A percentile compares a stretch with the other conserved stretches of the same genome.
Conservation (phyloP, 2,113 vertebrate genomes). For the Tychaedon coryphoeus region DNA sequence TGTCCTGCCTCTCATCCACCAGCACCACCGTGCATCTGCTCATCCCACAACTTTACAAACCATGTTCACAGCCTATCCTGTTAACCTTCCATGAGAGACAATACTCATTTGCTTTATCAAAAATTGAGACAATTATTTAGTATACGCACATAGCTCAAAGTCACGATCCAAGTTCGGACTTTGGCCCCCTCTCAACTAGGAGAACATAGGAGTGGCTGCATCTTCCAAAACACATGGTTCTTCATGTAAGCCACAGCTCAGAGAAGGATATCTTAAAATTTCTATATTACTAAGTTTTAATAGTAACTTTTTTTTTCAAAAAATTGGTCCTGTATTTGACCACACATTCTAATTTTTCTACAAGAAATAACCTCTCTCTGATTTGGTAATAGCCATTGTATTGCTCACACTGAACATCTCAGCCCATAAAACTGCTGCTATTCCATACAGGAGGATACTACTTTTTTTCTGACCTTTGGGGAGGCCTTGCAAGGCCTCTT, state of each 20-base stretch:
- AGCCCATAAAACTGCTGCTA: neutral
- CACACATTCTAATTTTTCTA: neutral
- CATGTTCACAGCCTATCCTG: neutral
- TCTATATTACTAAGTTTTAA: neutral
- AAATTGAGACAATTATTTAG: rapidly evolving
- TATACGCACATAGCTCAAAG: neutral
- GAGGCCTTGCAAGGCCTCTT: neutral
- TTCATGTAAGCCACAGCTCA: neutral
- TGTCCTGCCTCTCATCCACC: neutral
- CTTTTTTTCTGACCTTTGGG: neutral
- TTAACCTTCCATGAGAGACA: neutral
- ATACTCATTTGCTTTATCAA: neutral
- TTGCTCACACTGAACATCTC: neutral
- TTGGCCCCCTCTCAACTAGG: neutral
- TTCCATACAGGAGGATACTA: neutral
- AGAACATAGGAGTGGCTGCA: neutral
- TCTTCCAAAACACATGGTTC: neutral
- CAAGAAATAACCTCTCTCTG: neutral
- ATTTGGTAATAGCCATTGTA: neutral
- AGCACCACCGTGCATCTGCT: neutral
- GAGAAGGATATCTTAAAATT: neutral
- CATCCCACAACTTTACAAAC: neutral
- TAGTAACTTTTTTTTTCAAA: neutral
- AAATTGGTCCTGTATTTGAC: neutral
- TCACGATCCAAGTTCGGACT: neutral